Evolutionary conservation across 2,797 vertebrate species (phyloP).

Genomic region (Dicrostonyx torquatus): DNA sequence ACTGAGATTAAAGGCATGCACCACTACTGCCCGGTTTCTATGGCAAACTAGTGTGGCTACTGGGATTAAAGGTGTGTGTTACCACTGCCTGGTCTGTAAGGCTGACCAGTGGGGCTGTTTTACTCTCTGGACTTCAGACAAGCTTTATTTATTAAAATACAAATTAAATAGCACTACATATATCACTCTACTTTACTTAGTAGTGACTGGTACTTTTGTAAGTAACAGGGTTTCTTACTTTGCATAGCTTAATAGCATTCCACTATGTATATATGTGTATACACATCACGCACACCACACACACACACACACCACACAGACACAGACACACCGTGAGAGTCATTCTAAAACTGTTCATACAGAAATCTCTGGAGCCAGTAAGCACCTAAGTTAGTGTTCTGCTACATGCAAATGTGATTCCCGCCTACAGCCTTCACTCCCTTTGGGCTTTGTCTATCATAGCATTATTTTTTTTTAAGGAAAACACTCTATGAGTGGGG

Average conservation of each 20-base stretch:
- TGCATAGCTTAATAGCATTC: background rate
- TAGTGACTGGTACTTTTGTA: background rate
- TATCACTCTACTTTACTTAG: background rate
- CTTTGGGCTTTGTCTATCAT: background rate
- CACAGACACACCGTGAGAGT: background rate
- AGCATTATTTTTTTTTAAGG: background rate
- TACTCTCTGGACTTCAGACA: too few relatives aligned
- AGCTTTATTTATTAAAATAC: too few relatives aligned
- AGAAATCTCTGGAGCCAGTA: background rate
- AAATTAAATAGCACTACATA: too few relatives aligned
- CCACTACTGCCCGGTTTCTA: too few relatives aligned
- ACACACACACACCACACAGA: background rate
- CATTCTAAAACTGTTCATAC: background rate
- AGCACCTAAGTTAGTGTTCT: background rate
- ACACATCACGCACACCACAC: too few relatives aligned
- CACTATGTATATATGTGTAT: background rate
- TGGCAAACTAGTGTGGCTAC: too few relatives aligned
- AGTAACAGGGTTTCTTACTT: background rate
- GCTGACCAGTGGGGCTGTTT: too few relatives aligned
- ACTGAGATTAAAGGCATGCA: too few relatives aligned
- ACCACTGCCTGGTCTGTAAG: too few relatives aligned
- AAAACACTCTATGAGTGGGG: too few relatives aligned
- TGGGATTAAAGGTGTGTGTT: too few relatives aligned
- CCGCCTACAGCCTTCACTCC: background rate
- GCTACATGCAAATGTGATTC: background rate